Conservation (phyloP, 2,888 invertebrate species). For the Pyrrhosoma nymphula region DNA sequence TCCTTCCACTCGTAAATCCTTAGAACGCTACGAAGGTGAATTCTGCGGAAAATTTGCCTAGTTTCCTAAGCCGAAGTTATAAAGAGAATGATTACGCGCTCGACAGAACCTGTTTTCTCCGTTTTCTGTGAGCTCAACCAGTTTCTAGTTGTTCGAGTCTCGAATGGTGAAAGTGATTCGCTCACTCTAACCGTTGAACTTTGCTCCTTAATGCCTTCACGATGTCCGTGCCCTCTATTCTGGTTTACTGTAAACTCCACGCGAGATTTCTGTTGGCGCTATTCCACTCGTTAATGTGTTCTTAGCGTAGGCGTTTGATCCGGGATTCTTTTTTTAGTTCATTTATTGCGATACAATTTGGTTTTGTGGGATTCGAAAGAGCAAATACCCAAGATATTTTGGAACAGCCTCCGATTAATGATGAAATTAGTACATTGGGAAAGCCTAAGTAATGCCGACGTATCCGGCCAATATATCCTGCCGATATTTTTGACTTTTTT, state of each 20-base stretch:
- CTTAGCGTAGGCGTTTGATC: background rate
- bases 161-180: constrained; percentile 9
- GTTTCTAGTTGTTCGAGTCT: constrained; percentile 15
- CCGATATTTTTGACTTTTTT: too few species aligned
- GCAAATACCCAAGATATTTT: too few species aligned
- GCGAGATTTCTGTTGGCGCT: background rate
- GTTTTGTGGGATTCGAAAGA: background rate
- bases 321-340: background rate
- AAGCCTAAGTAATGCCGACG: too few species aligned
- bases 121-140: background rate
- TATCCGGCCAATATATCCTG: too few species aligned
- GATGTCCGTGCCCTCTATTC: background rate
- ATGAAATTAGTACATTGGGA: too few species aligned
- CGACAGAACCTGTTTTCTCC: constrained; percentile 4
- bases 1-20: background rate
- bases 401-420: too few species aligned
- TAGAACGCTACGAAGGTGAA: background rate
- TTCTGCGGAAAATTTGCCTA: background rate
- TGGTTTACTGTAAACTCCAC: background rate
- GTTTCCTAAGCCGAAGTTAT: background rate
- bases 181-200: background rate
- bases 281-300: background rate
- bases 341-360: background rate
- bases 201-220: constrained; percentile 3
- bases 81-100: background rate